Evolutionary conservation across 2,797 vertebrate species (phyloP).

Genomic region (Astyanax mexicanus): DNA sequence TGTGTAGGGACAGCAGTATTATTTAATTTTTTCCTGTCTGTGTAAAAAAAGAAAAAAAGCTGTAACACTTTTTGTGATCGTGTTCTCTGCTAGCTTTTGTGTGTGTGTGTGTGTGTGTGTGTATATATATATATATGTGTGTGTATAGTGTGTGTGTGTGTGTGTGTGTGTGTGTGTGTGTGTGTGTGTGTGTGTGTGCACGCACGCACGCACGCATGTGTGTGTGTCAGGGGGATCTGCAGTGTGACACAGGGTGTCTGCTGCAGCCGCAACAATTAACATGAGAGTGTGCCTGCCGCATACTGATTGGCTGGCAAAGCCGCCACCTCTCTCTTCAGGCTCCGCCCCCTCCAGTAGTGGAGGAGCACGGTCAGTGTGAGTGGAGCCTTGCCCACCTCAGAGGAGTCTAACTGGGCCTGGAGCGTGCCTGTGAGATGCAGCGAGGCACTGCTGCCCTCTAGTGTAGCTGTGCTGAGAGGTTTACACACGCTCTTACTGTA

Average conservation of each 20-base stretch:
- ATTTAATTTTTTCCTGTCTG: slow-evolving; percentile 25
- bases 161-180: too few relatives aligned
- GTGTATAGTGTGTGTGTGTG: too few relatives aligned
- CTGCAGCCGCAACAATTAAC: slow-evolving; percentile 79
- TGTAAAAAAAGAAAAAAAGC: slow-evolving; percentile 34
- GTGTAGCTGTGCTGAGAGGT: slow-evolving; percentile 53
- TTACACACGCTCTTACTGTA: neutral
- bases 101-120: slow-evolving; percentile 40
- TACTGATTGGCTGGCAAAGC: slow-evolving; percentile 66
- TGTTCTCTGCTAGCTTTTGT: slow-evolving; percentile 11
- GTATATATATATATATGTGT: too few relatives aligned
- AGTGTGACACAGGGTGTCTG: slow-evolving; percentile 56
- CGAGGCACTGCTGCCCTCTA: slow-evolving; percentile 62
- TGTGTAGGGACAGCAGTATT: slow-evolving; percentile 8
- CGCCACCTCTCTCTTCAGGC: slow-evolving; percentile 28
- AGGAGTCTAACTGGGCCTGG: neutral
- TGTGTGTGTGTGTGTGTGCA: too few relatives aligned
- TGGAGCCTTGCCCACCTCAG: slow-evolving; percentile 37
- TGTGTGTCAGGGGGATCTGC: slow-evolving; percentile 48
- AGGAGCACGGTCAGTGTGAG: slow-evolving; percentile 59
- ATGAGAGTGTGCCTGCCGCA: slow-evolving; percentile 66
- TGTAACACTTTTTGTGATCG: slow-evolving; percentile 38
- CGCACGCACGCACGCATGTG: slow-evolving; percentile 39
- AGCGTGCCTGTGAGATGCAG: slow-evolving; percentile 5
- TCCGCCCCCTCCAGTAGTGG: slow-evolving; percentile 53